phyloP scores from a whole-genome alignment of 2,888 invertebrate species.

The Neuroscelio doddi region DNA sequence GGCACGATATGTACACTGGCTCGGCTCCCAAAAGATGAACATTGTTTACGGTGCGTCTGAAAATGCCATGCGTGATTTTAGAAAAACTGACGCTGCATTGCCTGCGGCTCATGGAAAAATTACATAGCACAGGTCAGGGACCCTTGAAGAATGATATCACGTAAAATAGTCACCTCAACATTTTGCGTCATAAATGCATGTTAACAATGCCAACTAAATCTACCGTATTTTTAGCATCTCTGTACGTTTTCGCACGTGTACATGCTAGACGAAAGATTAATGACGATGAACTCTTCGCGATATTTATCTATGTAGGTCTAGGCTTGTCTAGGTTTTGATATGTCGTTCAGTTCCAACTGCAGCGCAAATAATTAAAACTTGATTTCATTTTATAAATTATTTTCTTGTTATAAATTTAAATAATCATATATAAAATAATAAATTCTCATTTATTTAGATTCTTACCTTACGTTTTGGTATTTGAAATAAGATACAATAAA shows the following conservation, averaged over 20 bases:
- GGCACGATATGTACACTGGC: constrained; percentile 15
- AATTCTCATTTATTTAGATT: too few relatives aligned
- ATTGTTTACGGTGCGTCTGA: constrained; percentile 17
- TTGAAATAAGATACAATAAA: constrained; percentile 5
- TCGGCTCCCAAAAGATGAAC: constrained; percentile 23
- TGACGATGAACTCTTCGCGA: constrained; percentile 35
- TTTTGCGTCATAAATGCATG: constrained; percentile 20
- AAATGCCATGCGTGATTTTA: not conserved
- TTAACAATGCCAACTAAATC: constrained; percentile 23
- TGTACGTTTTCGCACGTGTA: constrained; percentile 27
- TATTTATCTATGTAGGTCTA: constrained; percentile 42
- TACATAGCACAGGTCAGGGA: too few relatives aligned
- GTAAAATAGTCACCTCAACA: not conserved
- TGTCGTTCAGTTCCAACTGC: constrained; percentile 27
- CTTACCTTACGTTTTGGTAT: not conserved
- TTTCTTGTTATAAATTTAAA: too few relatives aligned
- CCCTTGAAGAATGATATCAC: too few relatives aligned
- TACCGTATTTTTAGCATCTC: constrained; percentile 30
- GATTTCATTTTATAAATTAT: not conserved
- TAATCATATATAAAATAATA: too few relatives aligned
- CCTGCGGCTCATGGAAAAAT: too few relatives aligned
- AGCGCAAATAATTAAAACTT: constrained; percentile 6
- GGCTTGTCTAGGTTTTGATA: constrained; percentile 30
- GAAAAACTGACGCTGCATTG: not conserved
- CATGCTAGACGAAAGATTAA: constrained; percentile 37